phyloP scores from a whole-genome alignment of 2,888 invertebrate species.

The Nephrocerus scutellatus region DNA sequence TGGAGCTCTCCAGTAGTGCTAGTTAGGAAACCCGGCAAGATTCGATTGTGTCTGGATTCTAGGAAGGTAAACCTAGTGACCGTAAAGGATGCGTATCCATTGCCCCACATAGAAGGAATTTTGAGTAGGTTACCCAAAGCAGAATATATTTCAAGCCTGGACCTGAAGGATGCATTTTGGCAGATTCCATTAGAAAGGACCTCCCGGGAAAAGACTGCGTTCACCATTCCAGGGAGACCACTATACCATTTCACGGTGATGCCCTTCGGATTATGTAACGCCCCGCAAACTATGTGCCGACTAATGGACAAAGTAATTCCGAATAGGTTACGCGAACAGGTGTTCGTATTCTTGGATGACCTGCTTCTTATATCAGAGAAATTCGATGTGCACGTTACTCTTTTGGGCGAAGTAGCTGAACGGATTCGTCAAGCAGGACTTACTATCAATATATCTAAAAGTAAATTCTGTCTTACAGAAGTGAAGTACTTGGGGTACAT shows the following conservation, averaged over 20 bases:
- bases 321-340: conserved; percentile 12
- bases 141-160: conserved; percentile 26
- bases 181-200: conserved; percentile 3
- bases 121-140: conserved; percentile 23
- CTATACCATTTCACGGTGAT: conserved; percentile 13
- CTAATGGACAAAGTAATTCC: conserved; percentile 25
- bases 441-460: conserved; percentile 17
- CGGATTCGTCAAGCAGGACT: conserved; percentile 11
- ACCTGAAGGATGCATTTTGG: conserved; percentile 15
- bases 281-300: conserved; percentile 20
- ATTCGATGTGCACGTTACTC: conserved; percentile 12
- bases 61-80: conserved; percentile 23
- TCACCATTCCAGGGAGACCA: conserved; percentile 21
- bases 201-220: conserved; percentile 21
- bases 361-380: conserved; percentile 9
- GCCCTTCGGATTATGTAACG: conserved; percentile 13
- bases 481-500: conserved; percentile 10
- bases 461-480: conserved; percentile 16
- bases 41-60: conserved; percentile 29
- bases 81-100: conserved; percentile 19
- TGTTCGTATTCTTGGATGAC: conserved; percentile 19
- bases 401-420: conserved; percentile 7
- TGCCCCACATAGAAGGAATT: conserved; percentile 21
- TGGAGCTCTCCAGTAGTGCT: conserved; percentile 31
- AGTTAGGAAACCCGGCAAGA: conserved; percentile 25